A percentile compares a stretch with the other conserved stretches of the same genome.
phyloP scores from a whole-genome alignment of 1,140 invertebrate genomes.

The Lasioglossum albipes region DNA sequence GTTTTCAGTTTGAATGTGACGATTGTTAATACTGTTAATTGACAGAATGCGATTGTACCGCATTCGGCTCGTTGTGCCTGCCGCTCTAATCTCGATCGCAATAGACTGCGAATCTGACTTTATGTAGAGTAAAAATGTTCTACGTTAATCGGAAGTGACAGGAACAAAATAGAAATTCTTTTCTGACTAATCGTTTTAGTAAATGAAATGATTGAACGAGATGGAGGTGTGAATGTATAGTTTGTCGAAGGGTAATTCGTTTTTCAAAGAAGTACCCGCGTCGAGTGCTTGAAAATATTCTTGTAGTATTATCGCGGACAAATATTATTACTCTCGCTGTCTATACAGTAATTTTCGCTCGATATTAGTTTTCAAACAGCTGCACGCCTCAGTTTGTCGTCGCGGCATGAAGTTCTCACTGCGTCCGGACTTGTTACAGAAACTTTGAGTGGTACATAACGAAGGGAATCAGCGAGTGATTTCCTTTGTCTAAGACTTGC shows the following conservation, averaged over 20 bases:
- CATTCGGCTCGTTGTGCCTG: too few relatives aligned
- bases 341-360: slow-evolving; percentile 4
- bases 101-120: too few relatives aligned
- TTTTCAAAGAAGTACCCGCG: too few relatives aligned
- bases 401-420: not conserved
- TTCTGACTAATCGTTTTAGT: too few relatives aligned
- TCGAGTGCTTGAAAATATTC: not conserved
- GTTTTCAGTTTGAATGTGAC: not conserved
- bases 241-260: too few relatives aligned
- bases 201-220: too few relatives aligned
- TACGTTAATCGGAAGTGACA: too few relatives aligned
- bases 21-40: not conserved
- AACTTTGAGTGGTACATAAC: slow-evolving; percentile 19
- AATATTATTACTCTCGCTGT: not conserved
- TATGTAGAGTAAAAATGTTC: too few relatives aligned
- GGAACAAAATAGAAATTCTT: too few relatives aligned
- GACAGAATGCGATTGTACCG: not conserved
- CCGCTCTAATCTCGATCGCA: too few relatives aligned
- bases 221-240: too few relatives aligned
- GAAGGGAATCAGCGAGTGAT: slow-evolving; percentile 21
- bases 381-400: not conserved
- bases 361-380: slow-evolving; percentile 15
- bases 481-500: slow-evolving; percentile 17
- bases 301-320: not conserved
- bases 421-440: slow-evolving; percentile 17